Evolutionary conservation across 2,113 vertebrate species (phyloP).

Genomic region (Charina bottae): DNA sequence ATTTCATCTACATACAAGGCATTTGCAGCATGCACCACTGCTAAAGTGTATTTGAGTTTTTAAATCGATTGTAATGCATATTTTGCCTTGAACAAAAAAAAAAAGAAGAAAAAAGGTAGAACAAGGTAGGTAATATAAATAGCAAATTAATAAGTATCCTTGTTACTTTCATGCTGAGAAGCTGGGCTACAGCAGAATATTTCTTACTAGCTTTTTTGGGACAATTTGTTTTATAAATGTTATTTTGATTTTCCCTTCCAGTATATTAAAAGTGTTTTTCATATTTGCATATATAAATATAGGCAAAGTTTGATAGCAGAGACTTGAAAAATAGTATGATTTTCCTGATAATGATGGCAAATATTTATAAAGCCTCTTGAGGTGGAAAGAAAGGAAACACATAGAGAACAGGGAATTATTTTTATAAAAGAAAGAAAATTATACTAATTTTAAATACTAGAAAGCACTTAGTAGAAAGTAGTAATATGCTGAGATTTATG

Average conservation of each 20-base stretch:
- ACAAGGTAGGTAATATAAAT: slow-evolving; percentile 31
- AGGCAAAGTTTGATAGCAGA: slow-evolving; percentile 3
- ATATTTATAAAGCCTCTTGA: neutral
- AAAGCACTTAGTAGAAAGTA: no score
- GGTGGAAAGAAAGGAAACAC: no score
- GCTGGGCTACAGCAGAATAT: slow-evolving; percentile 22
- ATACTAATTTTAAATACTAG: neutral
- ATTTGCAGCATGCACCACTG: neutral
- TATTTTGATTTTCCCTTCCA: slow-evolving; percentile 38
- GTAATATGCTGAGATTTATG: no score
- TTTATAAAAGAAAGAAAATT: neutral
- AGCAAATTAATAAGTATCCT: slow-evolving; percentile 32
- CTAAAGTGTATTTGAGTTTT: slow-evolving; percentile 44
- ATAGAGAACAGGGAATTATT: neutral
- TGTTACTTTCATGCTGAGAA: slow-evolving; percentile 17
- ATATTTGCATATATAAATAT: slow-evolving; percentile 47
- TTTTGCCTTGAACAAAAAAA: slow-evolving; percentile 37
- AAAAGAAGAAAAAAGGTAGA: neutral
- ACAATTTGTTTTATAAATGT: slow-evolving; percentile 28
- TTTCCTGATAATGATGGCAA: neutral
- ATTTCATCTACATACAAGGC: slow-evolving; percentile 39
- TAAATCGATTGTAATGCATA: slow-evolving; percentile 36
- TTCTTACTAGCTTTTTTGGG: slow-evolving; percentile 20
- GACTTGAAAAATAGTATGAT: neutral
- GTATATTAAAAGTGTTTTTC: slow-evolving; percentile 51